These are phyloP conservation scores for Zapornia atra DNA, from an alignment of 2,113 vertebrate genomes.

Conservation along the genomic window DNA sequence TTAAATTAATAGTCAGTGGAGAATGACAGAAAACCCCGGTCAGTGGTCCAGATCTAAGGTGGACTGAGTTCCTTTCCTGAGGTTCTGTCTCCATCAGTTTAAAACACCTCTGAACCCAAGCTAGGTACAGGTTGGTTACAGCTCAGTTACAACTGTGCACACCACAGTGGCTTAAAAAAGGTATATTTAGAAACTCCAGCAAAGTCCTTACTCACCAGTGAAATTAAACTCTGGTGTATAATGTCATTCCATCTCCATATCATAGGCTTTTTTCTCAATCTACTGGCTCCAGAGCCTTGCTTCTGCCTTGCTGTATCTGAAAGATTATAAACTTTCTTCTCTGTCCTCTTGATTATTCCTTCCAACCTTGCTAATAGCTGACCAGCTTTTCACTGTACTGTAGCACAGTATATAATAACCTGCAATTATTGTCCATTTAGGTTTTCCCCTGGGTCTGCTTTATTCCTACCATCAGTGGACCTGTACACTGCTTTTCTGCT, in stretches of 20 bases:
- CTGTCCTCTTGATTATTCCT: conserved; percentile 71
- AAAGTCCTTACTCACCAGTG: neutral
- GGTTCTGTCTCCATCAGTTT: neutral
- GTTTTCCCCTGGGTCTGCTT: conserved; percentile 77
- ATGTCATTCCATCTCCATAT: neutral
- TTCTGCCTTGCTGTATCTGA: neutral
- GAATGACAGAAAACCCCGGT: neutral
- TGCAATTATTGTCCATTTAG: conserved; percentile 84
- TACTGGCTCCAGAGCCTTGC: neutral
- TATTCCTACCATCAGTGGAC: conserved; percentile 54
- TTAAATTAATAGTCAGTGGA: neutral
- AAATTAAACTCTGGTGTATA: neutral
- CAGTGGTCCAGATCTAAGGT: neutral
- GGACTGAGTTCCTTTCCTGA: neutral
- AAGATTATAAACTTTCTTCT: conserved; percentile 47
- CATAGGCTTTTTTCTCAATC: neutral
- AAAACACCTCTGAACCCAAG: neutral
- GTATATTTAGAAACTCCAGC: neutral
- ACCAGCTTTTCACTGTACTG: conserved; percentile 73
- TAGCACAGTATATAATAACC: conserved; percentile 78
- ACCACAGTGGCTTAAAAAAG: neutral
- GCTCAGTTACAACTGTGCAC: neutral
- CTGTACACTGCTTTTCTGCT: conserved; percentile 56
- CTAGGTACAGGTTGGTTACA: neutral
- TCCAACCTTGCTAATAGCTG: conserved; percentile 75